Percentiles rank a stretch among this genome's conserved stretches.
phyloP scores from a whole-genome alignment of 2,888 invertebrate genomes.

The Abrostola tripartita region DNA sequence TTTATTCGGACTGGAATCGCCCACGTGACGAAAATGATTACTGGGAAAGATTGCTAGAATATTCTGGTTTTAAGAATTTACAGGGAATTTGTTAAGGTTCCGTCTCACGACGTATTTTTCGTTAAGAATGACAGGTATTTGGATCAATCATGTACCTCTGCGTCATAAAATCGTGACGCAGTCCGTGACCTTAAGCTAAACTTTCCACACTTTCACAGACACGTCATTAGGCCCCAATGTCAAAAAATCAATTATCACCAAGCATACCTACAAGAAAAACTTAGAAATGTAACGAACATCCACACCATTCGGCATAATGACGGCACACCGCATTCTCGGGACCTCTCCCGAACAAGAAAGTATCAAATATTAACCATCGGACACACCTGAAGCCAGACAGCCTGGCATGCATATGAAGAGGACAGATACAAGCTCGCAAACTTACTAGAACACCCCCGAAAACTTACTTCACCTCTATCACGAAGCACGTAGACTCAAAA shows the following conservation, averaged over 20 bases:
- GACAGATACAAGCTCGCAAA: slow-evolving; percentile 70
- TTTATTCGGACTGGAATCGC: slow-evolving; percentile 66
- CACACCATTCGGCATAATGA: slow-evolving; percentile 68
- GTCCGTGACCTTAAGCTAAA: not conserved
- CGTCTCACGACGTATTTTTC: no score
- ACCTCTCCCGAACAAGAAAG: slow-evolving; percentile 81
- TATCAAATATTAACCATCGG: slow-evolving; percentile 86
- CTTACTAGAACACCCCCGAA: slow-evolving; percentile 41
- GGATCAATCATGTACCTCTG: no score
- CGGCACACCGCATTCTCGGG: slow-evolving; percentile 68
- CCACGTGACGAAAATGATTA: slow-evolving; percentile 53
- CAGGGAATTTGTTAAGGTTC: not conserved
- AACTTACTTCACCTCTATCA: slow-evolving; percentile 50
- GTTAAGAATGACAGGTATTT: no score
- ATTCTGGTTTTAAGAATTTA: slow-evolving; percentile 5
- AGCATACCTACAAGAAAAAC: slow-evolving; percentile 43
- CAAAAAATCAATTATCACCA: slow-evolving; percentile 66
- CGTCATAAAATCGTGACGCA: not conserved
- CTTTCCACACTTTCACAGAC: slow-evolving; percentile 6
- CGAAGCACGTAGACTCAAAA: slow-evolving; percentile 61
- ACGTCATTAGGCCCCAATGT: slow-evolving; percentile 29
- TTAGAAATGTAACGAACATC: slow-evolving; percentile 56
- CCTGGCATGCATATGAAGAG: slow-evolving; percentile 84
- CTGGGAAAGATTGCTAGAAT: slow-evolving; percentile 25
- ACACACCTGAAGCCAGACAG: slow-evolving; percentile 84